A percentile compares a stretch with the other conserved stretches of the same genome.
Conservation (phyloP, 2,113 vertebrate species). For the Austrofundulus limnaeus region DNA sequence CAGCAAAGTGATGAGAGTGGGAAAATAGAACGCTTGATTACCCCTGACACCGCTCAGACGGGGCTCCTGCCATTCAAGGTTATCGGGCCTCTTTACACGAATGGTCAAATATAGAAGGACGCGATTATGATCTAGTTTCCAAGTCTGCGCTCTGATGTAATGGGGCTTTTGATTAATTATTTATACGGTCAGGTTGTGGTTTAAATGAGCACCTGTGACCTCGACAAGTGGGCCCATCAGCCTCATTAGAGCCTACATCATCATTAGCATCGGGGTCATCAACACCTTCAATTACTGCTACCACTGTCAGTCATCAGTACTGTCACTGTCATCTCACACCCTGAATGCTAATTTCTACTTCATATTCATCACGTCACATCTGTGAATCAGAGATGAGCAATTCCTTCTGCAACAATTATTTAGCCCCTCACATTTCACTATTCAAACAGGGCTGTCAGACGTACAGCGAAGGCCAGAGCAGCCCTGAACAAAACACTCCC, state of each 20-base stretch:
- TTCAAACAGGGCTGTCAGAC: constrained; percentile 51
- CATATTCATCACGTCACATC: constrained; percentile 15
- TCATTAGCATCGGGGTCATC: constrained; percentile 29
- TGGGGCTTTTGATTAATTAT: constrained; percentile 27
- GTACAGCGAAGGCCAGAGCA: constrained; percentile 43
- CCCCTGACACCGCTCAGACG: constrained; percentile 62
- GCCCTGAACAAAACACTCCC: constrained; percentile 67
- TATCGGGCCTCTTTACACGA: constrained; percentile 48
- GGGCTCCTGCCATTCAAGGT: constrained; percentile 58
- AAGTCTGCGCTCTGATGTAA: constrained; percentile 31
- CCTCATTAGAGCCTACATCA: constrained; percentile 25
- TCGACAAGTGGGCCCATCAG: constrained; percentile 18
- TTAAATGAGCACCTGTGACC: constrained; percentile 25
- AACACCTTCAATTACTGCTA: constrained; percentile 27
- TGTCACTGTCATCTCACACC: constrained; percentile 2
- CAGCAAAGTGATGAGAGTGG: constrained; percentile 63
- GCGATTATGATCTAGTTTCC: constrained; percentile 52
- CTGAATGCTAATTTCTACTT: constrained; percentile 27
- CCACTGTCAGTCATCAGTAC: constrained; percentile 11
- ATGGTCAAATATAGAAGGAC: constrained; percentile 71
- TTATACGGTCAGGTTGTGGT: constrained; percentile 12
- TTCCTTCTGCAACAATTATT: constrained; percentile 37
- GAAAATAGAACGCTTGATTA: constrained; percentile 76
- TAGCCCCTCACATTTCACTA: constrained; percentile 43
- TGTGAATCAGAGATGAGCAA: constrained; percentile 16